These are phyloP conservation scores for Pachypanchax playfairii DNA, from an alignment of 2,113 vertebrate species.

Conservation along the genomic window DNA sequence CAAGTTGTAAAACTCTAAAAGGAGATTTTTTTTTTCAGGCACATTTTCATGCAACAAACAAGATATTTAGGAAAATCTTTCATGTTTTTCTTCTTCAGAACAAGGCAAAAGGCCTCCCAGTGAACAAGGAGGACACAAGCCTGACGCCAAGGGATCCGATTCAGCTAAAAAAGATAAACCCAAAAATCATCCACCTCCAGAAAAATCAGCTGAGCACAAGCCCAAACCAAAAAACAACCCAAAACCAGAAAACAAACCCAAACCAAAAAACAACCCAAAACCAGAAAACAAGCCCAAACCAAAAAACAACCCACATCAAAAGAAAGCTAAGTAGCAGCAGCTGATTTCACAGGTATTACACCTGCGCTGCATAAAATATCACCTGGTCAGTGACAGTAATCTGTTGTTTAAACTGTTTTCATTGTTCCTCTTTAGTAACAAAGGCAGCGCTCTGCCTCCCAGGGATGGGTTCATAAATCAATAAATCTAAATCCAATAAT, in stretches of 20 bases:
- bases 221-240: not conserved
- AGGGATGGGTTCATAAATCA: no score
- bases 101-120: slow-evolving; percentile 1
- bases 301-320: not conserved
- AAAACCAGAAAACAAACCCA: no score
- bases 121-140: slow-evolving; percentile 6
- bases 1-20: no score
- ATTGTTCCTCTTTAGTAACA: not conserved
- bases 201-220: not conserved
- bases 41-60: not conserved
- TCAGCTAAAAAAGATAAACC: slow-evolving; percentile 12
- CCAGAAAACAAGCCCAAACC: not conserved
- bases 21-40: no score
- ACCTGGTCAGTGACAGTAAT: no score
- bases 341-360: no score
- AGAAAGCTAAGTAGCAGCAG: not conserved
- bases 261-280: no score
- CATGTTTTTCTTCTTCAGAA: slow-evolving; percentile 11
- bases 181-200: slow-evolving; percentile 13
- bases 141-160: not conserved
- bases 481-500: no score
- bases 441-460: no score
- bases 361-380: no score
- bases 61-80: not conserved
- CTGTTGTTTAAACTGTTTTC: not conserved